Evolutionary conservation across 2,888 invertebrate genomes (phyloP), one percentile per base, ranked within the genome.

Genomic region (Lasioglossum vierecki): DNA sequence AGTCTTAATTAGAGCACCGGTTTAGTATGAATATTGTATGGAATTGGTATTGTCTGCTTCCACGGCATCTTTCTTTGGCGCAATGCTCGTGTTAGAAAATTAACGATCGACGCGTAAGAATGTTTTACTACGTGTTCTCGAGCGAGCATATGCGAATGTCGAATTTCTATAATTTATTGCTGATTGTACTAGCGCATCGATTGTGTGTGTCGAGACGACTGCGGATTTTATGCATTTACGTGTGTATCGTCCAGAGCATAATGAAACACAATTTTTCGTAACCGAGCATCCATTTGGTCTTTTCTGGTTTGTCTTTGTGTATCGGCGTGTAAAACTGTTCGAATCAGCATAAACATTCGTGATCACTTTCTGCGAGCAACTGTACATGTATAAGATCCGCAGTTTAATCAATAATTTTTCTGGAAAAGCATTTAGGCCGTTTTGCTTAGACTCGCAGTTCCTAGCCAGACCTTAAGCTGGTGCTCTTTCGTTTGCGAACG

Each of bases 141-240:
- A 66, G 30, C 18, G 35, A 18, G 35, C 66, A 30, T 35, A 66
- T 66, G 18, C 66, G 35, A 30, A 30, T 66, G 66, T 35, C 6
- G 8, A 30, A 66, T 35, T 8, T 35, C 8, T 35, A 44, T 44
- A 30, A 30, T 66, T 35, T 30, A 66, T 66, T 18, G 35, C 35
- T 66, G 35, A 18, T 30, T 66, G 35, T 35, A 22, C 6, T 35
- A 66, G 66, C 18, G 66, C 66, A 66, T 15, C 13, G 5, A 30
- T 66, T 66, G 66, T 66, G 18, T 15, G 30, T 15, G 18, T 8
- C 66, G 30, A 35, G 4, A 8, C 15, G 66, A 35, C 35, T 66
- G 66, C 66, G 66, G 66, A 66, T 35, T 66, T 66, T 66, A 66
- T 66, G 66, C 66, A 66, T 66, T 35, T 35, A 11, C 66, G 66